These are phyloP conservation scores for Stegodyphus dumicola DNA, from an alignment of 1,140 invertebrate genomes.

Conservation along the genomic window DNA sequence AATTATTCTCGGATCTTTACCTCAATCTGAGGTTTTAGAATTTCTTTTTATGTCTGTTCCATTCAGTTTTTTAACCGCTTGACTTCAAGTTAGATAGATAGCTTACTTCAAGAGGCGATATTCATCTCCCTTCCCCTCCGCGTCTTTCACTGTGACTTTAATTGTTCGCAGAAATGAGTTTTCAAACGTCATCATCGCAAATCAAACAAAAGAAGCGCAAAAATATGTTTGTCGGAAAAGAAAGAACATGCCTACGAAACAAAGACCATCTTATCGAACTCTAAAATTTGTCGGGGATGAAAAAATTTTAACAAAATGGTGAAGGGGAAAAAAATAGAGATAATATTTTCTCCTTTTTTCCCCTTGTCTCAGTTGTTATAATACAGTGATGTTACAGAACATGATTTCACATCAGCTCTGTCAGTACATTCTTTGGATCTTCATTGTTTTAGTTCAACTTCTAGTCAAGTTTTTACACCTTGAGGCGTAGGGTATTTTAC, in stretches of 20 bases:
- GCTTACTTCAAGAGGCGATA: neutral
- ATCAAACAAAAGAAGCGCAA: constrained; percentile 28
- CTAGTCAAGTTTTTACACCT: constrained; percentile 42
- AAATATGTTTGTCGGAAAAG: constrained; percentile 32
- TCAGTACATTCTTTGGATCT: neutral
- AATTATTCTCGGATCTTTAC: neutral
- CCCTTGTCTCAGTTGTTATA: constrained; percentile 5
- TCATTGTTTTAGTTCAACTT: constrained; percentile 32
- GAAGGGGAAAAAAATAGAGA: constrained; percentile 2
- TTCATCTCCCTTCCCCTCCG: constrained; percentile 1
- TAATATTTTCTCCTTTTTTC: constrained; percentile 6
- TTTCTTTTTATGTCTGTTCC: constrained; percentile 15
- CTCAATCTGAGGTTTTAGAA: neutral
- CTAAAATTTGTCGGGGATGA: neutral
- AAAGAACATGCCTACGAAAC: neutral
- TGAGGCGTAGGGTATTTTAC: constrained; percentile 17
- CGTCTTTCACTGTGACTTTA: neutral
- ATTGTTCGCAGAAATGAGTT: constrained; percentile 50
- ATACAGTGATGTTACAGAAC: neutral
- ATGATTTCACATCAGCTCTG: too few species aligned
- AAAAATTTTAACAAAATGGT: neutral
- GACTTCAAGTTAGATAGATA: neutral
- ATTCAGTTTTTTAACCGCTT: neutral
- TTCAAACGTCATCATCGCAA: constrained; percentile 34
- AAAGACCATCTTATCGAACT: too few species aligned